Percentiles rank a stretch among this genome's conserved stretches.
phyloP scores from a whole-genome alignment of 2,797 vertebrate genomes.

The Lacerta bilineata region DNA sequence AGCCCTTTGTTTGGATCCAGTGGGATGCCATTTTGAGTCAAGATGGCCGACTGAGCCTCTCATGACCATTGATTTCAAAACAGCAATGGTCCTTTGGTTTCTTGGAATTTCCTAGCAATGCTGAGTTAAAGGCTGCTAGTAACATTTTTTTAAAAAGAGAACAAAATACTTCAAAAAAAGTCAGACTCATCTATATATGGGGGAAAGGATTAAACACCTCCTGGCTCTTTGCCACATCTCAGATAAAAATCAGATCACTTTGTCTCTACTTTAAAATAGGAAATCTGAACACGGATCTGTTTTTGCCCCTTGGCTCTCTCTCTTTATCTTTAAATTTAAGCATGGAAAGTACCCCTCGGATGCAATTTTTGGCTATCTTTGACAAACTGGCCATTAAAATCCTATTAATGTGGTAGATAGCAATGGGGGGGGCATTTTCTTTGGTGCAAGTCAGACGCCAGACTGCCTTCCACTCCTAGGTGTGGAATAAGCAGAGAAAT shows the following conservation, averaged over 20 bases:
- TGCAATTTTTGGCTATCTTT: neutral
- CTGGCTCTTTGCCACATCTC: neutral
- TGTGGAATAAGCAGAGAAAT: neutral
- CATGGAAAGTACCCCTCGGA: neutral
- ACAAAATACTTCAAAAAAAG: neutral
- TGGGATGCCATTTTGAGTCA: too few relatives aligned
- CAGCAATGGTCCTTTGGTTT: too few relatives aligned
- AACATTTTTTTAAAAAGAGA: too few relatives aligned
- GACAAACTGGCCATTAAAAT: neutral
- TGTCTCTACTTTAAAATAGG: neutral
- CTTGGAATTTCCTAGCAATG: too few relatives aligned
- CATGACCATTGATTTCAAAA: too few relatives aligned
- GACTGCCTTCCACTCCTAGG: rapidly evolving
- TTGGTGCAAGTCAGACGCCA: neutral
- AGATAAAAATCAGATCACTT: neutral
- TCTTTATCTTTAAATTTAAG: neutral
- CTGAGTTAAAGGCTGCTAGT: too few relatives aligned
- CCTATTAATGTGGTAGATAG: neutral
- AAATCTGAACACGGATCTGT: neutral
- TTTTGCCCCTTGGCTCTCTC: neutral
- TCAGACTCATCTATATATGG: neutral
- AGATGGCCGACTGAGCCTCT: too few relatives aligned
- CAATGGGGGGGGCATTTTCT: neutral
- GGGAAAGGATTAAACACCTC: neutral
- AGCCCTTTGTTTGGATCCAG: too few relatives aligned